Percentiles rank a stretch among this genome's conserved stretches.
These are phyloP conservation scores for Seira sanloemensis DNA, from an alignment of 2,888 invertebrate genomes.

Conservation along the genomic window DNA sequence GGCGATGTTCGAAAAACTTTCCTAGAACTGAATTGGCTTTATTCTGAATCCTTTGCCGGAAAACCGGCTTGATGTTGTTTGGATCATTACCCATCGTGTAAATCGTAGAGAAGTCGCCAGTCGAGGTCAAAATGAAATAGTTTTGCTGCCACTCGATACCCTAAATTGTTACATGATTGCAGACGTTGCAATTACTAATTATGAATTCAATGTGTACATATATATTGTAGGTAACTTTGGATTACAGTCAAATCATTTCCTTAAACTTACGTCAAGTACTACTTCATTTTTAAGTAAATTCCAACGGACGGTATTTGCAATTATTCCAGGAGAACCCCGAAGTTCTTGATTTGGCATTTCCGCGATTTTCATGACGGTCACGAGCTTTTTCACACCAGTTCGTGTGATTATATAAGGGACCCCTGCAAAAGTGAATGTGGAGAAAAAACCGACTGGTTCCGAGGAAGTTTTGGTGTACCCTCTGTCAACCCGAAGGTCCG, in stretches of 20 bases:
- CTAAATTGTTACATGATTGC: constrained; percentile 35
- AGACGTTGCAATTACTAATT: neutral
- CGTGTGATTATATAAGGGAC: constrained; percentile 29
- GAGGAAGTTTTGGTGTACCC: neutral
- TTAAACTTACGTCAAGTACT: constrained; percentile 57
- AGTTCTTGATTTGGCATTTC: neutral
- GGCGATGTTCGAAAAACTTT: constrained; percentile 63
- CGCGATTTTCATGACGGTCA: neutral
- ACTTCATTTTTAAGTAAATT: constrained; percentile 39
- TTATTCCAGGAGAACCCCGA: neutral
- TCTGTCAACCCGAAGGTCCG: no score
- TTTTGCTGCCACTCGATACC: constrained; percentile 59
- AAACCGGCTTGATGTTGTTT: constrained; percentile 24
- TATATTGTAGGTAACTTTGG: no score
- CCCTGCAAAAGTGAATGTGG: constrained; percentile 44
- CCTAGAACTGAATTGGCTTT: constrained; percentile 59
- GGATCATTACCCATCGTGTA: constrained; percentile 59
- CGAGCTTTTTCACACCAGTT: constrained; percentile 55
- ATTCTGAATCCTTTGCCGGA: constrained; percentile 69
- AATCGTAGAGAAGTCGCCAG: constrained; percentile 59
- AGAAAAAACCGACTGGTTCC: constrained; percentile 39
- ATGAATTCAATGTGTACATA: neutral
- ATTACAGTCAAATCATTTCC: neutral
- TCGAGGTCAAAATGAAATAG: constrained; percentile 60
- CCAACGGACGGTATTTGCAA: constrained; percentile 48